Evolutionary conservation across 2,888 invertebrate species (phyloP).

Genomic region (Mesodorylaimus sp.): DNA sequence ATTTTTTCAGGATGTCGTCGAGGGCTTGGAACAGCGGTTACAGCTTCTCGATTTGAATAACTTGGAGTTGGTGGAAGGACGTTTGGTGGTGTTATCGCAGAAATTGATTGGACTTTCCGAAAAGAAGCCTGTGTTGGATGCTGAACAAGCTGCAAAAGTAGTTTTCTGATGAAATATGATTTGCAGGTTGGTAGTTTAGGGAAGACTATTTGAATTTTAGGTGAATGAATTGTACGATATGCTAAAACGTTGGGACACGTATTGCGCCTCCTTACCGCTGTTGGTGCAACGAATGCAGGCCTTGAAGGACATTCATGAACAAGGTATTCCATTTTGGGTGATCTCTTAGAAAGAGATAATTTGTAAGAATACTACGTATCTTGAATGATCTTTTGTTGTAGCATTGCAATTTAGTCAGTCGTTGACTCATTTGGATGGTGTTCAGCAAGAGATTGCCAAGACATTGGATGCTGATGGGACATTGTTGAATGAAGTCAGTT

Average conservation of each 20-base stretch:
- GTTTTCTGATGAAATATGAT: background rate
- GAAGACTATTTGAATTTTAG: conserved; percentile 35
- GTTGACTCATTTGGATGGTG: conserved; percentile 43
- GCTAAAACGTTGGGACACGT: conserved; percentile 62
- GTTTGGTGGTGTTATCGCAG: conserved; percentile 51
- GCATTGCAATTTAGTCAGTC: conserved; percentile 71
- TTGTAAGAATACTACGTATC: background rate
- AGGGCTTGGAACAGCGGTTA: conserved; percentile 56
- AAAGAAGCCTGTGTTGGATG: conserved; percentile 41
- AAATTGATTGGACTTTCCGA: conserved; percentile 55
- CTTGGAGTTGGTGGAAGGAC: conserved; percentile 61
- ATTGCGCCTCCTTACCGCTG: conserved; percentile 56
- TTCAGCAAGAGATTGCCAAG: conserved; percentile 7
- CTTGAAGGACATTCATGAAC: conserved; percentile 65
- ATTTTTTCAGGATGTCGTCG: conserved; percentile 50
- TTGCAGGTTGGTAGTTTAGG: background rate
- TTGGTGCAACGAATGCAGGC: conserved; percentile 66
- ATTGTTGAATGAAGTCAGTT: conserved; percentile 6
- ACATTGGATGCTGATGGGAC: conserved; percentile 4
- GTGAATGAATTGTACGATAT: conserved; percentile 65
- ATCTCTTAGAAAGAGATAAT: background rate
- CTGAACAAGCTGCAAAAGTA: conserved; percentile 37
- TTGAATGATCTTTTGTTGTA: conserved; percentile 33
- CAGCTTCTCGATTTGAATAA: conserved; percentile 60
- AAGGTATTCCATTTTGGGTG: conserved; percentile 44